phyloP scores from a whole-genome alignment of 1,140 invertebrate genomes.

The Saxidomus purpurata region DNA sequence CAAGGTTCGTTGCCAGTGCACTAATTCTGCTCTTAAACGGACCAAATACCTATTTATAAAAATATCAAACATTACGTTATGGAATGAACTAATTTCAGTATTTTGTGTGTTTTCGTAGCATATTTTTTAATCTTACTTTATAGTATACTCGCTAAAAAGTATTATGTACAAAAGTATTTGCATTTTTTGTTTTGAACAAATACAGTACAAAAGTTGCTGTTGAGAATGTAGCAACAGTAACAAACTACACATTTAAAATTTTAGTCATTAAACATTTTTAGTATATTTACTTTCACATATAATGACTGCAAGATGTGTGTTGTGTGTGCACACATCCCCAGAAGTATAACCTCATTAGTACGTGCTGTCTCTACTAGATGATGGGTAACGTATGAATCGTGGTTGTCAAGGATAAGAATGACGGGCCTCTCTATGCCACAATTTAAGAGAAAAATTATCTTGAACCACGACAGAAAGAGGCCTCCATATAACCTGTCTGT shows the following conservation, averaged over 20 bases:
- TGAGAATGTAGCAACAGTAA: too few relatives aligned
- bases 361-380: slow-evolving; percentile 72
- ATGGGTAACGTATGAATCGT: slow-evolving; percentile 80
- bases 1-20: slow-evolving; percentile 9
- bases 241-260: too few relatives aligned
- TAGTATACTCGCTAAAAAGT: too few relatives aligned
- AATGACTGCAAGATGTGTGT: slow-evolving; percentile 66
- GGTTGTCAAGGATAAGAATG: slow-evolving; percentile 74
- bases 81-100: too few relatives aligned
- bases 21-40: slow-evolving; percentile 3
- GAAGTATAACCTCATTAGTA: slow-evolving; percentile 55
- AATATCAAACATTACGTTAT: too few relatives aligned
- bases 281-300: slow-evolving; percentile 14
- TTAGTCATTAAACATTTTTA: too few relatives aligned
- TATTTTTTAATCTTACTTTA: too few relatives aligned
- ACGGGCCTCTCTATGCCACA: slow-evolving; percentile 47
- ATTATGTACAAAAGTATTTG: too few relatives aligned
- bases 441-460: slow-evolving; percentile 21
- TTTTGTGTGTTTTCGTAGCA: too few relatives aligned
- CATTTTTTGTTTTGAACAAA: too few relatives aligned
- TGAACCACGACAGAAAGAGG: slow-evolving; percentile 28
- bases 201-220: too few relatives aligned
- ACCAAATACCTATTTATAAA: background rate
- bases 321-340: slow-evolving; percentile 63
- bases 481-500: slow-evolving; percentile 6